Evolutionary conservation across 2,797 vertebrate species (phyloP), one percentile per base, ranked within the genome.

Genomic region (Enteromius afrohamiltoni): DNA sequence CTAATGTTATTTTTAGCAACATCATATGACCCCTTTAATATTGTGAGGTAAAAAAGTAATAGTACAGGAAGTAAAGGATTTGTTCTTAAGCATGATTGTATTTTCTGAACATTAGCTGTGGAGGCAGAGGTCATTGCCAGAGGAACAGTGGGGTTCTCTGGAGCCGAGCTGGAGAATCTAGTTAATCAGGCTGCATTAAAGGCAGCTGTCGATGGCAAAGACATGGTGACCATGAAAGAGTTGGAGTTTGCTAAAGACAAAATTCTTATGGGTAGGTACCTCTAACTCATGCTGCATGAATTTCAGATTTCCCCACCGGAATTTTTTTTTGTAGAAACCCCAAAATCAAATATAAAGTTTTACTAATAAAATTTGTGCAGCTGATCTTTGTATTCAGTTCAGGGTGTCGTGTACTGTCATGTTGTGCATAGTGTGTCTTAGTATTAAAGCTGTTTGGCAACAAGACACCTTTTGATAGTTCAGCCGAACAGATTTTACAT

Each of bases 121-220:
- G 94, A 99, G 92, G 95, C 98, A 0, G 97, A 93, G 88, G 95
- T 98, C 80, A 99, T 99, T 89, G 98, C 98, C 85, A 94, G 98
- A 87, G 98, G 98, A 83, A 99, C 98, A 0, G 98, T 99, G 88
- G 98, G 98, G 34, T 99, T 99, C 95, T 97, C 98, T 37, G 98
- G 98, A 87, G 98, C 98, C 77, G 98, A 99, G 87, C 93, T 99
- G 92, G 98, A 99, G 93, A 99, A 99, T 92, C 95, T 99, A 92
- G 98, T 99, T 49, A 99, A 99, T 90, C 98, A 99, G 89, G 96
- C 98, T n/a, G 98, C 98, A 16, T 93, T 99, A 89, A 99, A 99
- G 91, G 98, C 98, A 87, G 98, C 97, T 60, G 96, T 99, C 16
- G 98, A 99, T 88, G 97, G 95, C 42, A 98, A 98, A 91, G 96